Evolutionary conservation across 1,140 invertebrate genomes (phyloP).

Genomic region (Macrostomum lignano): DNA sequence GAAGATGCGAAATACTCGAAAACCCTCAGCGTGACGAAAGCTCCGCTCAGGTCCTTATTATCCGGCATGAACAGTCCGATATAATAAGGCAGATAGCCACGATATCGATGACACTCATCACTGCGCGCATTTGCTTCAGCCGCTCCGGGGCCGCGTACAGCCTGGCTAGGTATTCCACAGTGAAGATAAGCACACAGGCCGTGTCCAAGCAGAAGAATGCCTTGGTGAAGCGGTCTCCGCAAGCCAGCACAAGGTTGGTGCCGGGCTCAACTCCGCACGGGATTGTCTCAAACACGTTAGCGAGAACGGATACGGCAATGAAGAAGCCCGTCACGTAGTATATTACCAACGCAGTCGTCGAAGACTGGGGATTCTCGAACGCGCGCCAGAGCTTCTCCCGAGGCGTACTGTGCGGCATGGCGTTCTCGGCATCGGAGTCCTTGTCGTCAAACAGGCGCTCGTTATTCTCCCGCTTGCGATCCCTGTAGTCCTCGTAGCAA

Average conservation of each 20-base stretch:
- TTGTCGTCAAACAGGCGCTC: constrained; percentile 95
- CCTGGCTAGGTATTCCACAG: constrained; percentile 81
- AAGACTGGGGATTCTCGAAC: constrained; percentile 94
- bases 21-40: constrained; percentile 94
- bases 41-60: constrained; percentile 91
- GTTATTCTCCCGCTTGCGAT: constrained; percentile 85
- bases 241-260: constrained; percentile 51
- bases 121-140: constrained; percentile 77
- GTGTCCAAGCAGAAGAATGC: constrained; percentile 96
- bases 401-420: constrained; percentile 36
- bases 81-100: constrained; percentile 97
- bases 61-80: constrained; percentile 81
- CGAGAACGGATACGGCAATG: constrained; percentile 92
- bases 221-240: constrained; percentile 81
- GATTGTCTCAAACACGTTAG: constrained; percentile 90
- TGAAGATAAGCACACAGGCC: constrained; percentile 99
- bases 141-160: constrained; percentile 86
- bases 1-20: constrained; percentile 88
- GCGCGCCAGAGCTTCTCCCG: constrained; percentile 93
- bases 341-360: constrained; percentile 83
- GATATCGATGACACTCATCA: constrained; percentile 97
- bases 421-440: constrained; percentile 17
- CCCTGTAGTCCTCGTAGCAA: constrained; percentile 93
- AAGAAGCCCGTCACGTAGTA: constrained; percentile 99
- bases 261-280: constrained; percentile 41